phyloP scores from a whole-genome alignment of 2,797 vertebrate genomes.

The Balearica regulorum region DNA sequence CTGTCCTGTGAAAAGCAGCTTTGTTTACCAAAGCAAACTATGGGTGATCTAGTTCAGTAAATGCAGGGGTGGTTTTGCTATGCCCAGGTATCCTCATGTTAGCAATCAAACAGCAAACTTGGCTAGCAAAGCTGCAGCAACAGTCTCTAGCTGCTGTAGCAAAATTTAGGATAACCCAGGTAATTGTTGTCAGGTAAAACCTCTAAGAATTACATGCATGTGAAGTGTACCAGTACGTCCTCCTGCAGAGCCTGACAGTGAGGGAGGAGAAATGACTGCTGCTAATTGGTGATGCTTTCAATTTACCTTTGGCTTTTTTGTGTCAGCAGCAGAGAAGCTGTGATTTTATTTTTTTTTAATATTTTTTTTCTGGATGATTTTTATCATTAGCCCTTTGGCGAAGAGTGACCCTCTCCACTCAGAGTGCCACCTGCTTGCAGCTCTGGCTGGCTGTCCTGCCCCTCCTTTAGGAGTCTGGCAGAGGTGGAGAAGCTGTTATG shows the following conservation, averaged over 20 bases:
- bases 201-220: rapidly evolving
- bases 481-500: not conserved
- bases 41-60: not conserved
- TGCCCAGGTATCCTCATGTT: not conserved
- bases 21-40: not conserved
- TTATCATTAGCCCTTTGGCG: not conserved
- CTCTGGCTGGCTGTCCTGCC: not conserved
- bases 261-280: not conserved
- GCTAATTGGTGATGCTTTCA: not conserved
- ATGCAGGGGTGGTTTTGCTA: not conserved
- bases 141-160: not conserved
- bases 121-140: not conserved
- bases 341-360: not conserved
- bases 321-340: not conserved
- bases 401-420: not conserved
- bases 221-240: rapidly evolving
- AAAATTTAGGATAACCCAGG: not conserved
- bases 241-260: not conserved
- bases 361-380: no score
- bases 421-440: not conserved
- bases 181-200: not conserved
- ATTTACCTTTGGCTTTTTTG: not conserved
- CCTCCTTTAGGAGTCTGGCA: not conserved
- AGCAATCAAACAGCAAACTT: not conserved
- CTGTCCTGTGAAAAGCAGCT: not conserved